A percentile compares a stretch with the other conserved stretches of the same genome.
Evolutionary conservation across 2,113 vertebrate genomes (phyloP).

Genomic region (Heloderma charlesbogerti): DNA sequence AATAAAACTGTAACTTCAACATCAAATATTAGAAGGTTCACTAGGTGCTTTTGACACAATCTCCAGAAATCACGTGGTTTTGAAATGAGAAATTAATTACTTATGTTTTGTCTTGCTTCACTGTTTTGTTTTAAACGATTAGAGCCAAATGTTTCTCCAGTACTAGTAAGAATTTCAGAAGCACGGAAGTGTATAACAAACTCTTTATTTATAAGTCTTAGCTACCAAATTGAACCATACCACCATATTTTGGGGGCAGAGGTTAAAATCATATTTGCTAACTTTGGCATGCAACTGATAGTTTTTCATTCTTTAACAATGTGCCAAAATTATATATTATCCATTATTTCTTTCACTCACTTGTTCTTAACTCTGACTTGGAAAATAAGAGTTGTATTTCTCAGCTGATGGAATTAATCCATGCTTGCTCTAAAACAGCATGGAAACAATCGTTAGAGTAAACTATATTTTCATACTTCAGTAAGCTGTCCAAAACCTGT

Average conservation of each 20-base stretch:
- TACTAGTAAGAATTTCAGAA: not conserved
- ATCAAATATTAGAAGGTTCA: not conserved
- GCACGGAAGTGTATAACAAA: not conserved
- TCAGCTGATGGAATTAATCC: conserved; percentile 15
- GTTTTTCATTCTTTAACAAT: conserved; percentile 83
- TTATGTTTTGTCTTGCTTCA: not conserved
- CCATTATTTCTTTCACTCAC: not conserved
- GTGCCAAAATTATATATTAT: not conserved
- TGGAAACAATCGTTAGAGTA: conserved; percentile 15
- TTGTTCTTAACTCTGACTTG: conserved; percentile 6
- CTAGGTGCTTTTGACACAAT: not conserved
- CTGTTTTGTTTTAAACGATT: not conserved
- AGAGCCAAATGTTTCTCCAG: conserved; percentile 1
- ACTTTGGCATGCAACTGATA: conserved; percentile 70
- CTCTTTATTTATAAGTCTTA: not conserved
- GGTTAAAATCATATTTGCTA: conserved; percentile 32
- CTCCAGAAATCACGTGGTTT: not conserved
- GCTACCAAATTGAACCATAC: not conserved
- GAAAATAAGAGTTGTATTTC: not conserved
- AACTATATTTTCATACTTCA: conserved; percentile 5
- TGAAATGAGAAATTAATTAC: not conserved
- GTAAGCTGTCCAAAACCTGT: not conserved
- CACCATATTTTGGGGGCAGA: not conserved
- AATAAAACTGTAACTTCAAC: not conserved
- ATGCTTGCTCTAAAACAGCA: conserved; percentile 5